A percentile compares a stretch with the other conserved stretches of the same genome.
Conservation (phyloP, 2,888 invertebrate genomes). For the Dolichomitus sp. region DNA sequence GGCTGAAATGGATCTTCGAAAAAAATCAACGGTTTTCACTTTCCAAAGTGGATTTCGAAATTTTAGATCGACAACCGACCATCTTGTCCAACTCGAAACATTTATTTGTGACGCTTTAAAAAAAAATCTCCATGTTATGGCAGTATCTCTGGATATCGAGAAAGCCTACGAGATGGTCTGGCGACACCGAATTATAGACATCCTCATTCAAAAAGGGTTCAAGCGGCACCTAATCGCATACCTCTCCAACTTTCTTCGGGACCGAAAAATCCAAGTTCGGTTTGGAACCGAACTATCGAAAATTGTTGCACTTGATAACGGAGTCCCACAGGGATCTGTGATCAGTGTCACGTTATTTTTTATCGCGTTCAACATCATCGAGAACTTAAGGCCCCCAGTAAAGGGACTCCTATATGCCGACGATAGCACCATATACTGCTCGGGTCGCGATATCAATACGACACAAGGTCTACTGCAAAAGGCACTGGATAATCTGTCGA, state of each 20-base stretch:
- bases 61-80: conserved; percentile 40
- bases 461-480: not conserved
- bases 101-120: conserved; percentile 29
- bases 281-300: not conserved
- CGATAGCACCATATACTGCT: not conserved
- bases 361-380: conserved; percentile 32
- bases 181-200: conserved; percentile 30
- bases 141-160: conserved; percentile 47
- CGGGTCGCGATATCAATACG: not conserved
- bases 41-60: conserved; percentile 46
- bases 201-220: conserved; percentile 19
- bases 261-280: conserved; percentile 27
- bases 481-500: not conserved
- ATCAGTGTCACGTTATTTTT: conserved; percentile 44
- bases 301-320: conserved; percentile 19
- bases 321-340: conserved; percentile 51
- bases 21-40: conserved; percentile 11
- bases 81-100: conserved; percentile 22
- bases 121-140: conserved; percentile 9
- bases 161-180: conserved; percentile 48
- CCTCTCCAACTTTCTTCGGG: conserved; percentile 12
- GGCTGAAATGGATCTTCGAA: conserved; percentile 34
- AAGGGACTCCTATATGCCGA: conserved; percentile 30
- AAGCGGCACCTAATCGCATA: conserved; percentile 15
- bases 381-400: conserved; percentile 4